Base-by-base conservation (phyloP, 2,113 vertebrate genomes). In the Theristicus caerulescens region DNA sequence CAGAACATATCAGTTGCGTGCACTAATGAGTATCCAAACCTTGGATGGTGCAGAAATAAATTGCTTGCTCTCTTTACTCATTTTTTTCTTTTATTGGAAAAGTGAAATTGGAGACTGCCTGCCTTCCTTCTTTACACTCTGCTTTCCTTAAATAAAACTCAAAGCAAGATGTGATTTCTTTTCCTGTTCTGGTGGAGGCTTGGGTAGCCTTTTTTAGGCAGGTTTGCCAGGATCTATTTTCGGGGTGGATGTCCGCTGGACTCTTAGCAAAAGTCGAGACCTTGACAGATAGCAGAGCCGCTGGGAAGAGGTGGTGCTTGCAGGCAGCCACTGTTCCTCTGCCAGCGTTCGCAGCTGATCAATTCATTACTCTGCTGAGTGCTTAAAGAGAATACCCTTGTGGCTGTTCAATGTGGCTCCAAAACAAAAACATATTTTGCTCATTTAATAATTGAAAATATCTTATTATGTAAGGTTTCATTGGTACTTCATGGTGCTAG, bases 391-490 rank as follows among this genome's bases (percentile, higher is more conserved):
- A 96, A 96, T 97, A 85, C 92, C 82, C 90, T 62, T 55, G 85
- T 96, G 88, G 84, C 94, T 76, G 76, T 69, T 97, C 82, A 96
- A 1, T 0, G 10, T 83, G 64, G 71, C 83, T 96, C 64, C 93
- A 81, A 95, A 97, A 94, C 59, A 93, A 87, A 95, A 93, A 17
- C 93, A 67, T 79, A 83, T 87, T 96, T 97, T 88, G 65, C 69
- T 94, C 93, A 96, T 93, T 97, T 93, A 92, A 88, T 96, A 97
- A 84, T 91, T 94, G 80, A 54, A 96, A 96, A 88, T 81, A 65
- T 2, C 0, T 88, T 96, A 65, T 86, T 95, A 84, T 87, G 79
- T 76, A 82, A 93, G 70, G 38, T 38, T 88, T 93, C 0, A 1
- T 40, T 66, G 69, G 58, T 93, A 31, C 70, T 95, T 92, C 2